Base-by-base conservation (phyloP, 64 coral and sea anemone genomes). In the Orbicella faveolata region DNA sequence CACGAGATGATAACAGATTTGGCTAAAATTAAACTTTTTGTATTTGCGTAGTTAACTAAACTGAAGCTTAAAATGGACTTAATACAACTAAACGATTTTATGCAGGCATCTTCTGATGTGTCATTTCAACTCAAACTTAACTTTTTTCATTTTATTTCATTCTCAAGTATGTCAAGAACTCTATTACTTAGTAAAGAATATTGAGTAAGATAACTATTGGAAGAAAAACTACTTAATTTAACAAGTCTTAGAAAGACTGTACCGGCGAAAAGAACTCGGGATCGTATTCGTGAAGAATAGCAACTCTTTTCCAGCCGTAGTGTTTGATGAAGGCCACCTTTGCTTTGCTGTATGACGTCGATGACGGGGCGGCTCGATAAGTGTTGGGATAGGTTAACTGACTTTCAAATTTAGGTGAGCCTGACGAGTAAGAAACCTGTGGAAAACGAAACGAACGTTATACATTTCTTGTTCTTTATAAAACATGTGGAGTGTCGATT, bases 221-320 rank as follows among this genome's bases (percentile, higher is more conserved):
- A 48, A 48, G 44, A 48, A 48, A 48, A 48, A 6, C 1, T 30
- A 5, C 44, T 39, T 41, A 14, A 21, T 36, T 63, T 2, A 25
- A 21, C 57, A 21, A 12, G 15, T 25, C 61, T 18, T 0, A 83
- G 72, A 36, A 36, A 54, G 2, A 86, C 59, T 89, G 21, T 91
- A 97, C 95, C 82, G 89, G 92, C 7, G 95, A 97, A 61, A 97
- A 97, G 75, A 94, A 84, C 73, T 97, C 88, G 7, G 91, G 76
- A 63, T 94, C 84, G 44, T 97, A 97, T 84, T 91, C 77, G 34
- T 97, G 92, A 10, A 97, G 87, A 25, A 97, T 97, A 17, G 95
- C 95, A 41, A 97, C 95, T 91, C 95, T 91, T 65, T 93, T 91
- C 95, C 95, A 97, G 0, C 82, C 81, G 74, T 83, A 97, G n/a